phyloP scores from a whole-genome alignment of 2,113 vertebrate genomes.

The Polyodon spathula region DNA sequence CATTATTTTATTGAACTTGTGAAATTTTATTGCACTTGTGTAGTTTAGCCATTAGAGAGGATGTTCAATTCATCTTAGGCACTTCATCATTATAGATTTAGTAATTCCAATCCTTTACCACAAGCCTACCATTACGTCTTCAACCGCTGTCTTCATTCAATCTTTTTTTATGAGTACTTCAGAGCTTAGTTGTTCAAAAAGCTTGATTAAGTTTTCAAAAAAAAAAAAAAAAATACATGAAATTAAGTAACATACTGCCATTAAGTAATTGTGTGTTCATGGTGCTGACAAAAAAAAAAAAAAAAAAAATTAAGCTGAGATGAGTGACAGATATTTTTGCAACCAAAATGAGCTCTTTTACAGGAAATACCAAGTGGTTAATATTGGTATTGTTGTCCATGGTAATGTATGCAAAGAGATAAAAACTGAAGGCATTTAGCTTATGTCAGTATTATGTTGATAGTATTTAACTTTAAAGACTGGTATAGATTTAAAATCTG shows the following conservation, averaged over 20 bases:
- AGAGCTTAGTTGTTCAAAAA: conserved; percentile 27
- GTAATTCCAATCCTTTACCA: neutral
- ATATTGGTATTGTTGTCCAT: too few species aligned
- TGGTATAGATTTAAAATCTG: too few species aligned
- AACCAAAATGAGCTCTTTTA: too few species aligned
- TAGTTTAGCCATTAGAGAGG: neutral
- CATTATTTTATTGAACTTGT: neutral
- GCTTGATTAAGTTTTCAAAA: neutral
- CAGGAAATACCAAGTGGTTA: too few species aligned
- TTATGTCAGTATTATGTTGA: too few species aligned
- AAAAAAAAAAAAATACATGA: conserved; percentile 31
- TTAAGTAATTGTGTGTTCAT: neutral
- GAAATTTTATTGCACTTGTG: too few species aligned
- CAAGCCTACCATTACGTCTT: neutral
- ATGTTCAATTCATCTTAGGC: neutral
- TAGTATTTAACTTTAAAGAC: too few species aligned
- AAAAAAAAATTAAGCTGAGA: conserved; percentile 15
- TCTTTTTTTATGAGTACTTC: conserved; percentile 36
- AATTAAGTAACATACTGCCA: conserved; percentile 28
- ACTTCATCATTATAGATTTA: neutral
- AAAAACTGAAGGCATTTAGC: too few species aligned
- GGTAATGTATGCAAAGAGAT: too few species aligned
- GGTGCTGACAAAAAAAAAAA: neutral
- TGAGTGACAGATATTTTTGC: too few species aligned
- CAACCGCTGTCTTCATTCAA: conserved; percentile 20